Evolutionary conservation across 2,113 vertebrate species (phyloP).

Genomic region (Choloepus hoffmanni): DNA sequence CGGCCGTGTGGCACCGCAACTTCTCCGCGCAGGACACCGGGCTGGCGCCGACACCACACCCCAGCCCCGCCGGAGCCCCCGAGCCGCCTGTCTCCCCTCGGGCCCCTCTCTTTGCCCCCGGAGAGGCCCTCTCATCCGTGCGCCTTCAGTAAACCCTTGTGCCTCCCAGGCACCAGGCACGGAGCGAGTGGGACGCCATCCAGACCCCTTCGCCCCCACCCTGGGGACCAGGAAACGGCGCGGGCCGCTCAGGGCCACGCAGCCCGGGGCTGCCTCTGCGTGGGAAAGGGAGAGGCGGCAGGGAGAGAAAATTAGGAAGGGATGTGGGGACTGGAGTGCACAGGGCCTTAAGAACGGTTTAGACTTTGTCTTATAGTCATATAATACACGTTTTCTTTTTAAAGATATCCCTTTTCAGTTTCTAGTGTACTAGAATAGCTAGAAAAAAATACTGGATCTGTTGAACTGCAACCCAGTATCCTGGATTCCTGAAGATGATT

Average conservation of each 20-base stretch:
- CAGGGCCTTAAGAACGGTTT: neutral
- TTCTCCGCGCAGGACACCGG: conserved; percentile 87
- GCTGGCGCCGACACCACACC: conserved; percentile 69
- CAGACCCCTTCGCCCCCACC: no score
- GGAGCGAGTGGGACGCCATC: neutral
- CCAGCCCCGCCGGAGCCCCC: no score
- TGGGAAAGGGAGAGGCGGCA: fast-evolving
- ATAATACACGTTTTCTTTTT: neutral
- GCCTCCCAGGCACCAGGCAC: neutral
- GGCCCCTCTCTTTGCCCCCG: neutral
- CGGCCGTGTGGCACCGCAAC: conserved; percentile 89
- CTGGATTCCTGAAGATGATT: no score
- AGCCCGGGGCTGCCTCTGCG: neutral
- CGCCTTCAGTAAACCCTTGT: neutral
- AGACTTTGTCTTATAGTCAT: neutral
- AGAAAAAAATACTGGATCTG: no score
- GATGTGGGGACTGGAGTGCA: neutral
- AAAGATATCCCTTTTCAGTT: no score
- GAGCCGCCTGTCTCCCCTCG: neutral
- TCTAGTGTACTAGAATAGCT: no score
- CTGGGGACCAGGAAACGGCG: neutral
- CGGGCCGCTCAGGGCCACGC: fast-evolving
- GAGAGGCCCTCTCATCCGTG: neutral
- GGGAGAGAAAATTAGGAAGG: neutral
- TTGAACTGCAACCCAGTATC: no score